Conservation (phyloP, 1,140 invertebrate species). For the Calliopsis andreniformis region DNA sequence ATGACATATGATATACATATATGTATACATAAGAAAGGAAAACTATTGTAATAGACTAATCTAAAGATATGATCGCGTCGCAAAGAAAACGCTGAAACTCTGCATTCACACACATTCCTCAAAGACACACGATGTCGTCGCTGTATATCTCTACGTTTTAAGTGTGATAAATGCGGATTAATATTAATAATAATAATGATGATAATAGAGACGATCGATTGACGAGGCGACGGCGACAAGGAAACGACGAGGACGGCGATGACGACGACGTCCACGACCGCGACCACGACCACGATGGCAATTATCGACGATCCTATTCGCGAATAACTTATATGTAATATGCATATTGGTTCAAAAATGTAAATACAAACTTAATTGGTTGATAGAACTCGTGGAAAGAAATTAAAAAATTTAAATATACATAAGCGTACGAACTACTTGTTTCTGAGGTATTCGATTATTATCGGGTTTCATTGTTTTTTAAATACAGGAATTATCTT, state of each 20-base stretch:
- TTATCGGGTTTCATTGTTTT: too few species aligned
- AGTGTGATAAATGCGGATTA: slow-evolving; percentile 65
- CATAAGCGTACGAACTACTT: too few species aligned
- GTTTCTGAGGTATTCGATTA: too few species aligned
- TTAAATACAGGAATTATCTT: too few species aligned
- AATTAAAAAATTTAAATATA: too few species aligned
- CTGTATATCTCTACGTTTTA: slow-evolving; percentile 58
- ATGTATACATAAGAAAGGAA: slow-evolving; percentile 36
- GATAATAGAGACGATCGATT: slow-evolving; percentile 26
- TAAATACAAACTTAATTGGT: too few species aligned
- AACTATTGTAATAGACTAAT: slow-evolving; percentile 46
- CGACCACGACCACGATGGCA: slow-evolving; percentile 60
- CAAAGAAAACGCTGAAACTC: slow-evolving; percentile 53
- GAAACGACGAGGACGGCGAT: slow-evolving; percentile 61
- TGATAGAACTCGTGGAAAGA: too few species aligned
- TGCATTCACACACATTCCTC: slow-evolving; percentile 74
- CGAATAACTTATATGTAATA: neutral
- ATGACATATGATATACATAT: slow-evolving; percentile 46
- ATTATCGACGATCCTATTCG: slow-evolving; percentile 28
- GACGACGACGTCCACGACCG: slow-evolving; percentile 45
- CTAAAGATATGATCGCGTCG: slow-evolving; percentile 36
- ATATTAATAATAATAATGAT: slow-evolving; percentile 22
- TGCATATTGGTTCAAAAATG: too few species aligned
- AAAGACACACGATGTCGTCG: slow-evolving; percentile 65
- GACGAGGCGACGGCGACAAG: slow-evolving; percentile 62